A percentile compares a stretch with the other conserved stretches of the same genome.
Conservation (phyloP, 2,113 vertebrate species). For the Micronisus gabar region DNA sequence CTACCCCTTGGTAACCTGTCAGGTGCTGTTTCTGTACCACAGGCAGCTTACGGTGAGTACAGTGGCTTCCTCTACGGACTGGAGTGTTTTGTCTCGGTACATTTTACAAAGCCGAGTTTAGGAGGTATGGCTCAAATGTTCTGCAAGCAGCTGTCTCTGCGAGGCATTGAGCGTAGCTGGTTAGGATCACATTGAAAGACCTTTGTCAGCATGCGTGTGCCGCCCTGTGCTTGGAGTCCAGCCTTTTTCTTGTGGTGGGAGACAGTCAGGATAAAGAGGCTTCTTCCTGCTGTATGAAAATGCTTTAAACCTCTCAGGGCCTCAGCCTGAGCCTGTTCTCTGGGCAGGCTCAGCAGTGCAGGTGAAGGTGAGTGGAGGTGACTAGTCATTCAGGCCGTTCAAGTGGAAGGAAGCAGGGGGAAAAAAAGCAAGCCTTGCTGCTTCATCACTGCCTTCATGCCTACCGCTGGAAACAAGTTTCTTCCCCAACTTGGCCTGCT, state of each 20-base stretch:
- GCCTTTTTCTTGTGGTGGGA: background rate
- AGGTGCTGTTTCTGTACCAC: background rate
- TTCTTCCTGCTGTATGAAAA: background rate
- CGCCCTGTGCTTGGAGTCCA: background rate
- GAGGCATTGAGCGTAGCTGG: rapidly evolving
- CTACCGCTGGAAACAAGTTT: background rate
- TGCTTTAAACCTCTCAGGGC: background rate
- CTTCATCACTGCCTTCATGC: background rate
- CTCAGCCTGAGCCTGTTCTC: background rate
- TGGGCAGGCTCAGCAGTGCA: background rate
- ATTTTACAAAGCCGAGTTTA: background rate
- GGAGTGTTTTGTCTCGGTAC: rapidly evolving
- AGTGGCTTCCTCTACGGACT: background rate
- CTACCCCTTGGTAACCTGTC: background rate
- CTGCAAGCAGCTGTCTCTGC: background rate
- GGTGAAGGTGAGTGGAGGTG: background rate
- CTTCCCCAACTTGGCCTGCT: background rate
- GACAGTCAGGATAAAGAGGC: background rate
- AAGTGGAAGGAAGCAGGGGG: background rate
- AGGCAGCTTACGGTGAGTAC: background rate
- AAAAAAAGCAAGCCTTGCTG: background rate
- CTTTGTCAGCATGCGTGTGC: background rate
- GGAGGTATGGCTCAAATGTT: background rate
- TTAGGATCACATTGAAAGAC: background rate
- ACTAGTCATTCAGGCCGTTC: background rate